Evolutionary conservation across 2,797 vertebrate genomes (phyloP), one percentile per base, ranked within the genome.

Genomic region (Passerculus sandwichensis): DNA sequence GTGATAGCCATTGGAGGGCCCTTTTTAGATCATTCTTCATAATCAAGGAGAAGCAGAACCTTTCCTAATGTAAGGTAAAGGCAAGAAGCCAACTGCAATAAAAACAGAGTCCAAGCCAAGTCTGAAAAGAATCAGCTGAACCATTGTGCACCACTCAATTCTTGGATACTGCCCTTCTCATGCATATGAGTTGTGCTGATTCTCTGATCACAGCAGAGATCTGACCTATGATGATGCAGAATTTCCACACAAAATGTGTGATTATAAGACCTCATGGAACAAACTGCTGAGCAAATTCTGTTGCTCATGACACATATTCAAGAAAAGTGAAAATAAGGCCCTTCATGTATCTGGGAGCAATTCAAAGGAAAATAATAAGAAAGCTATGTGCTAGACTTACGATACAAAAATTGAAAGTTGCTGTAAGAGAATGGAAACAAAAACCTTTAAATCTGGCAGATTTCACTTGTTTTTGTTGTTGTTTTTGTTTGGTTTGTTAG

Each of bases 321-420:
- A 30, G 32, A 71, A 50, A 50, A 74, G 45, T 11, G 23, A 40
- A 93, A 60, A 89, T 44, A 64, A 25, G 9, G 15, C 8, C 50
- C 23, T 59, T 50, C 56, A 74, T n/a, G 3, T 82, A 42, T 89
- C 67, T 80, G 64, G 34, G 78, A 93, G 14, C 5, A 57, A 78
- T 80, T 92, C 8, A 82, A 91, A 93, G 9, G 13, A 36, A 89
- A 89, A 53, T 87, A 85, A 91, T 29, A 38, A 74, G 19, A 93
- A 91, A 90, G 34, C 57, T 54, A 36, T 74, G 47, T 47, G 61
- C n/a, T 71, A 69, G 59, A 38, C 15, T 61, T 83, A 44, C 14
- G 25, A 51, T 91, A 42, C 0, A 44, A 88, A 74, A 74, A 15
- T 3, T 71, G 50, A n/a, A 76, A 82, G 23, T 50, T 69, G 22